A percentile compares a stretch with the other conserved stretches of the same genome.
Conservation (phyloP, 2,888 invertebrate genomes). For the Meganola albula region DNA sequence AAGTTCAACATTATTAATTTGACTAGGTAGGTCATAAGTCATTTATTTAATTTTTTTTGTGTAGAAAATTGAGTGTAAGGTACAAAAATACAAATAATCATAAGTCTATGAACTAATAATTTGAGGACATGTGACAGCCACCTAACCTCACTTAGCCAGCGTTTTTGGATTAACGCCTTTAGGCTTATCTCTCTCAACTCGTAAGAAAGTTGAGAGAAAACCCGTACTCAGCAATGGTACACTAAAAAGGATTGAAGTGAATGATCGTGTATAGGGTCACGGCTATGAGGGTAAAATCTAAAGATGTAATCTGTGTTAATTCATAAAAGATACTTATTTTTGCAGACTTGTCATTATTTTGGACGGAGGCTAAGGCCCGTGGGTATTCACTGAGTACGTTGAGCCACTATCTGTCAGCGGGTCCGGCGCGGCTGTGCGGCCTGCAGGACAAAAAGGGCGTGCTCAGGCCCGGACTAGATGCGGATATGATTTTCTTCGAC, state of each 20-base stretch:
- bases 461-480: conserved; percentile 79
- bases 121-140: background rate
- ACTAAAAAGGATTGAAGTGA: too few species aligned
- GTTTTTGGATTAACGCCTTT: too few species aligned
- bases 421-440: conserved; percentile 78
- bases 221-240: background rate
- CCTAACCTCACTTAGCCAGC: background rate
- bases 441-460: conserved; percentile 77
- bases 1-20: too few species aligned
- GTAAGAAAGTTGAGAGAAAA: background rate
- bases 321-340: too few species aligned
- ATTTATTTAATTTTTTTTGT: too few species aligned
- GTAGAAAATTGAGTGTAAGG: too few species aligned
- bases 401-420: conserved; percentile 72
- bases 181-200: background rate
- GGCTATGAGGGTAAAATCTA: too few species aligned
- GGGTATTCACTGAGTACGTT: conserved; percentile 69
- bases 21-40: too few species aligned
- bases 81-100: too few species aligned
- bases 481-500: conserved; percentile 83
- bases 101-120: too few species aligned
- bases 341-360: conserved; percentile 79
- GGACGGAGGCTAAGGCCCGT: conserved; percentile 78
- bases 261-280: too few species aligned
- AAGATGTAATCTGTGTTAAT: too few species aligned